phyloP scores from a whole-genome alignment of 2,113 vertebrate genomes.

The Phyllostomus hastatus region DNA sequence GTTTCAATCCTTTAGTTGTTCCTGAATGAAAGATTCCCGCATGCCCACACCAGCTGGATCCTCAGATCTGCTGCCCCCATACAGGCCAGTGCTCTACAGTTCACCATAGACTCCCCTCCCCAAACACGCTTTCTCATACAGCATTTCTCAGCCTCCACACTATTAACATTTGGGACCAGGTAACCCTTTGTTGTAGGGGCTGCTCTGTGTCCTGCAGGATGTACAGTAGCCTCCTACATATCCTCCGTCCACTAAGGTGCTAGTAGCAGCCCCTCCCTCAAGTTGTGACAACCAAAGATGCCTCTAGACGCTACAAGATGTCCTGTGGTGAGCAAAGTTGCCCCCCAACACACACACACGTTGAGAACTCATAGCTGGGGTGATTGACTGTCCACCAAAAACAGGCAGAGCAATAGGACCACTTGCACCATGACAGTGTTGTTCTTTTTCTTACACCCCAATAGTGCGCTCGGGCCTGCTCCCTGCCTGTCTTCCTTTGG shows the following conservation, averaged over 20 bases:
- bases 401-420: background rate
- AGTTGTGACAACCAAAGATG: background rate
- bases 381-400: background rate
- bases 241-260: background rate
- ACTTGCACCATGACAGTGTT: background rate
- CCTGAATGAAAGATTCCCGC: background rate
- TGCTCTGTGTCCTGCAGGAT: background rate
- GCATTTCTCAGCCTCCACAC: background rate
- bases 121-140: background rate
- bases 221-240: background rate
- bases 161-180: background rate
- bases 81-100: background rate
- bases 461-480: background rate
- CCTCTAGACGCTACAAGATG: background rate
- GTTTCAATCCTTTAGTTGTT: background rate
- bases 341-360: background rate
- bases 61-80: background rate
- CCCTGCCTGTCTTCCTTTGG: background rate
- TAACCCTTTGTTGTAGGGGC: background rate
- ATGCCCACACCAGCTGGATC: background rate
- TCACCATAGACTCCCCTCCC: background rate
- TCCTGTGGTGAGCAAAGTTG: background rate
- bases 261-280: background rate
- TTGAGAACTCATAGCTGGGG: background rate
- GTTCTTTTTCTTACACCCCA: background rate